Evolutionary conservation across 2,797 vertebrate species (phyloP), one percentile per base, ranked within the genome.

Genomic region (Chaenodraco wilsoni): DNA sequence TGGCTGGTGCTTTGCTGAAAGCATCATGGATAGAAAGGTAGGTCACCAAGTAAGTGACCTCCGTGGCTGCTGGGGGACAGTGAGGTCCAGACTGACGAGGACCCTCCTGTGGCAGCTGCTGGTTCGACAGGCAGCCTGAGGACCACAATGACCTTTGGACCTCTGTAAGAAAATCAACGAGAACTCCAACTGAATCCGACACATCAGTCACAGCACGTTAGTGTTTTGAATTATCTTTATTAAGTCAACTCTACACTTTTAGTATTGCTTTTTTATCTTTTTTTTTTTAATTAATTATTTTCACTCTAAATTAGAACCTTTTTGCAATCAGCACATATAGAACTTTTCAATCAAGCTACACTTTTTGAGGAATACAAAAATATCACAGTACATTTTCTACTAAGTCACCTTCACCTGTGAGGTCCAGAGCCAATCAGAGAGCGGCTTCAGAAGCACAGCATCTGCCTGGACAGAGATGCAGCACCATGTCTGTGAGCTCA

Each of bases 341-440:
- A 91, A 81, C 80, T 86, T 89, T 84, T 91, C 88, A 92, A 93
- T 86, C 89, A 88, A 93, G 93, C 94, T 95, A 94, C 91, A 94
- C 89, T 93, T 87, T 65, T 90, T 89, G 87, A 93, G 90, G 86
- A 95, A 94, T 95, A 95, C 94, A 95, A 95, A 95, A 95, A 95
- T 95, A 95, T 95, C 93, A 95, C 94, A 95, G 93, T 94, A 95
- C 93, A 92, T 93, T 92, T 94, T 95, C 93, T 94, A 93, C 92
- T 69, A 89, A 89, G 82, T 93, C 90, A 89, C 83, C 88, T 91
- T 86, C 76, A 78, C 84, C 87, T 84, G 82, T 76, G 89, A 90
- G 87, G 72, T 88, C 89, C 89, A 82, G 72, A 89, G 88, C 79
- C 81, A 80, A 83, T 78, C 73, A 65, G 76, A 85, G 68, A 85